Evolutionary conservation across 1,140 invertebrate species (phyloP).

Genomic region (Dysdera silvatica): DNA sequence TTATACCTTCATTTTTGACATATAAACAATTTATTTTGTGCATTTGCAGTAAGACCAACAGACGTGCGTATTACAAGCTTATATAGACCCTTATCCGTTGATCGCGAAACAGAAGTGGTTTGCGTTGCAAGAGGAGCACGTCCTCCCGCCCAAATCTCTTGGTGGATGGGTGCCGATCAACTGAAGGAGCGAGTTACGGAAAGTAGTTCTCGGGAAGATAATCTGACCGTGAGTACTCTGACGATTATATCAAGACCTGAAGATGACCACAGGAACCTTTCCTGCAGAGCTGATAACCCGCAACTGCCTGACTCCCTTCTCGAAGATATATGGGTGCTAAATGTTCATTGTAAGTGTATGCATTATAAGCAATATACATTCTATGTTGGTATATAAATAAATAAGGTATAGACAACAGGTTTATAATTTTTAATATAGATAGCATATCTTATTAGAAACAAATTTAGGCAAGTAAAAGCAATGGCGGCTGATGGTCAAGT

Average conservation of each 20-base stretch:
- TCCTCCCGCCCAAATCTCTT: constrained; percentile 75
- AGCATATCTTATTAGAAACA: not conserved
- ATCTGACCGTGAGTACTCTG: constrained; percentile 35
- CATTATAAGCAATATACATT: no score
- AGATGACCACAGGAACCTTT: constrained; percentile 70
- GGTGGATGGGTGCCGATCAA: constrained; percentile 76
- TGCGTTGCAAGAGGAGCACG: constrained; percentile 55
- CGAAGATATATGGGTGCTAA: constrained; percentile 73
- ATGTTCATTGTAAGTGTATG: constrained; percentile 77
- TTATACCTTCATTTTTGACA: no score
- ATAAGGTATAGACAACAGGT: no score
- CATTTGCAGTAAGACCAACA: constrained; percentile 65
- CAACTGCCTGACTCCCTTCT: constrained; percentile 51
- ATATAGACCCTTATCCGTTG: constrained; percentile 45
- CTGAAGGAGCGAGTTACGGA: constrained; percentile 51
- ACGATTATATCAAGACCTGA: constrained; percentile 55
- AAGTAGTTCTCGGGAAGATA: constrained; percentile 28
- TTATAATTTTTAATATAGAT: not conserved
- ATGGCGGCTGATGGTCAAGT: no score
- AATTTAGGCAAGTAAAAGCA: no score
- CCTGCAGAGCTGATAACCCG: constrained; percentile 75
- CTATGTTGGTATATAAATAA: no score
- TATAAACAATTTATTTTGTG: no score
- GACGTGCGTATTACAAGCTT: constrained; percentile 68
- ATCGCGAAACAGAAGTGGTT: constrained; percentile 28